phyloP scores from a whole-genome alignment of 2,888 invertebrate species.

The Eristalis intricaria region DNA sequence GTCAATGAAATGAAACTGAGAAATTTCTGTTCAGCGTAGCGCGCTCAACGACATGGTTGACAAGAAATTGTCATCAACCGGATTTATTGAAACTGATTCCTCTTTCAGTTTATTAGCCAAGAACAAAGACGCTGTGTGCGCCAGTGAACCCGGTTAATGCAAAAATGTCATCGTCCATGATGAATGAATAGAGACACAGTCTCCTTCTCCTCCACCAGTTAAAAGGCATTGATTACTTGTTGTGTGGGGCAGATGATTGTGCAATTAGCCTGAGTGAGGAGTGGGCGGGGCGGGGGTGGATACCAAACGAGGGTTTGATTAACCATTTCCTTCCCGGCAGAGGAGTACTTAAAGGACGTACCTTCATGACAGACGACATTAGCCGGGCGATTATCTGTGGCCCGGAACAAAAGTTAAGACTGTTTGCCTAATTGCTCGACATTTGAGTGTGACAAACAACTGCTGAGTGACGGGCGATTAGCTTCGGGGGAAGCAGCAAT shows the following conservation, averaged over 20 bases:
- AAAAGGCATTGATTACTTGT: neutral
- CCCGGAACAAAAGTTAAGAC: neutral
- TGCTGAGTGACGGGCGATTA: neutral
- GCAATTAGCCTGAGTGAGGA: constrained; percentile 28
- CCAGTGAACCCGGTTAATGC: neutral
- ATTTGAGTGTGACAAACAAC: neutral
- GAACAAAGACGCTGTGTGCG: constrained; percentile 3
- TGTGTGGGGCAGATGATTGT: constrained; percentile 5
- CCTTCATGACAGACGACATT: neutral
- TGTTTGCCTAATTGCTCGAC: neutral
- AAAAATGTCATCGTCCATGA: constrained; percentile 8
- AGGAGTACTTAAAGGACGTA: no score
- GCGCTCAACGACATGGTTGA: neutral
- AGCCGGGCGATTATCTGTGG: neutral
- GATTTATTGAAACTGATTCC: neutral
- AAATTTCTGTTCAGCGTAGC: neutral
- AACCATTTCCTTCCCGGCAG: neutral
- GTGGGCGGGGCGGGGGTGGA: neutral
- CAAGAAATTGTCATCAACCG: neutral
- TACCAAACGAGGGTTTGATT: constrained; percentile 16
- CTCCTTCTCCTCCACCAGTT: neutral
- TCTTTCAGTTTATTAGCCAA: neutral
- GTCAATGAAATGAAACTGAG: neutral
- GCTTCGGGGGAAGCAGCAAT: neutral
- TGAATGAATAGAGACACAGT: constrained; percentile 1